Percentiles rank a stretch among this genome's conserved stretches.
These are phyloP conservation scores for Phaenicophaeus curvirostris DNA, from an alignment of 2,797 vertebrate genomes.

Conservation along the genomic window DNA sequence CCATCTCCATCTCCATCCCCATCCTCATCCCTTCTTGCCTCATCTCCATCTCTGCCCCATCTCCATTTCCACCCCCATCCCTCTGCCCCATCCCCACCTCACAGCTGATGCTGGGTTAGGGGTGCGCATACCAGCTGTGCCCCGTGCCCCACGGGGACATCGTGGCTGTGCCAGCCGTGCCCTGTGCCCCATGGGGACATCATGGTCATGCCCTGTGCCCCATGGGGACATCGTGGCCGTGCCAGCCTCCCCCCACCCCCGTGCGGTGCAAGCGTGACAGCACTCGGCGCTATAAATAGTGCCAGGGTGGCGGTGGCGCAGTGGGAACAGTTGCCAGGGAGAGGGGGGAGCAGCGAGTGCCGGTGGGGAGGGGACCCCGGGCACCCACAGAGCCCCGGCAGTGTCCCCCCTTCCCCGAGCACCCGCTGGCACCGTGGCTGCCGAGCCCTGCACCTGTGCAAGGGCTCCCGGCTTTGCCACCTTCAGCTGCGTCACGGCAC, in stretches of 20 bases:
- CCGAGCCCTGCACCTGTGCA: fast-evolving
- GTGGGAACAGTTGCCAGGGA: background rate
- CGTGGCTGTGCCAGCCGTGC: fast-evolving
- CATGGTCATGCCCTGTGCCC: background rate
- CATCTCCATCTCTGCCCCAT: background rate
- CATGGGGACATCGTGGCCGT: background rate
- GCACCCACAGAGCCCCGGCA: fast-evolving
- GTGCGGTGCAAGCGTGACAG: background rate
- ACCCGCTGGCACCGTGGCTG: fast-evolving
- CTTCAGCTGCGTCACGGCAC: background rate
- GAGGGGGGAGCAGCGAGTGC: background rate
- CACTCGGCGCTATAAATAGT: background rate
- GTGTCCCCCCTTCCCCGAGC: too few relatives aligned
- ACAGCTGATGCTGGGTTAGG: too few relatives aligned
- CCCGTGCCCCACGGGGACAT: background rate
- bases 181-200: too few relatives aligned
- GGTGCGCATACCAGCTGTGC: too few relatives aligned
- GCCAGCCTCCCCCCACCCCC: background rate
- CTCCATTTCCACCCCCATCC: too few relatives aligned
- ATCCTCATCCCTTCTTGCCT: too few relatives aligned
- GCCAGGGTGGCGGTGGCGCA: background rate
- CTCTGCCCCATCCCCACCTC: too few relatives aligned
- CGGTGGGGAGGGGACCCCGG: background rate
- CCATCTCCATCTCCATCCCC: background rate
- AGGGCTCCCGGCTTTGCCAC: background rate